Conservation (phyloP, 2,888 invertebrate genomes). For the Thymelicus sylvestris region DNA sequence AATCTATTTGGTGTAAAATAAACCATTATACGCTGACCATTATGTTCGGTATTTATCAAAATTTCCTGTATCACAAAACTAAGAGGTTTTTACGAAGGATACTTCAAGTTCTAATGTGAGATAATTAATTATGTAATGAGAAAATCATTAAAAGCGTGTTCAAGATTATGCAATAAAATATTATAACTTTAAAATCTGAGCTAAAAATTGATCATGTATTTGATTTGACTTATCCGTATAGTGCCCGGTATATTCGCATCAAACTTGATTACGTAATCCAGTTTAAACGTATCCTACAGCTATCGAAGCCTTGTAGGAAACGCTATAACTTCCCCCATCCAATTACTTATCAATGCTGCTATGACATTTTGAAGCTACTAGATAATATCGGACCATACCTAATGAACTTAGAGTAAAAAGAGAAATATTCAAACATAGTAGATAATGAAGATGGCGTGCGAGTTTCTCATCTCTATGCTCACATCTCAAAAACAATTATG, state of each 20-base stretch:
- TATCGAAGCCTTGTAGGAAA: constrained; percentile 2
- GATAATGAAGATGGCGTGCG: constrained; percentile 39
- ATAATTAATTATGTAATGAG: no score
- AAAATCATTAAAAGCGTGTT: no score
- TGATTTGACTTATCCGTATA: neutral
- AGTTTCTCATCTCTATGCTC: constrained; percentile 51
- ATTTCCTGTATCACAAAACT: neutral
- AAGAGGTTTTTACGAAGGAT: neutral
- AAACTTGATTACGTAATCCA: constrained; percentile 36
- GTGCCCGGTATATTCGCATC: neutral
- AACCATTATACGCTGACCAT: neutral
- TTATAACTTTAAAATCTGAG: neutral
- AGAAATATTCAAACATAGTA: constrained; percentile 23
- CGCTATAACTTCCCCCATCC: constrained; percentile 2
- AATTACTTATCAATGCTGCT: constrained; percentile 19
- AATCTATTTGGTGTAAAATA: neutral
- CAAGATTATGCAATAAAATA: no score
- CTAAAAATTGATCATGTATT: neutral
- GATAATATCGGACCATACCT: constrained; percentile 18
- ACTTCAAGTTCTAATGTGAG: neutral
- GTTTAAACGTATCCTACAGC: constrained; percentile 21
- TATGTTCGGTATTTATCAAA: neutral
- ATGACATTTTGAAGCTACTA: constrained; percentile 3
- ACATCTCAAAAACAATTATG: constrained; percentile 79
- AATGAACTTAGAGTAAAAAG: constrained; percentile 22